Evolutionary conservation across 2,888 invertebrate genomes (phyloP).

Genomic region (Polyommatus icarus): DNA sequence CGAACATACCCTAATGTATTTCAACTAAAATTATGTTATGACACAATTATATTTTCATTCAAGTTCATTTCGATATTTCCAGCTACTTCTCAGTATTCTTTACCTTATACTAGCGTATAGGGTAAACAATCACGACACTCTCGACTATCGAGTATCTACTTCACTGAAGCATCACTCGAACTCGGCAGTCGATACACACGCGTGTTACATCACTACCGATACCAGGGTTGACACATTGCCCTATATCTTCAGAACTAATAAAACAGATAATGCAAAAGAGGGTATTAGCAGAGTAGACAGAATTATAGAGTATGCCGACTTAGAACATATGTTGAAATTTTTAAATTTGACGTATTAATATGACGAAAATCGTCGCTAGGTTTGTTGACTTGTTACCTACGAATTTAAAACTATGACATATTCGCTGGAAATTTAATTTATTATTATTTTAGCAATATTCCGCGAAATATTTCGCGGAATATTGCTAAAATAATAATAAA

Average conservation of each 20-base stretch:
- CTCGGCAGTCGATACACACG: neutral
- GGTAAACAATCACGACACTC: neutral
- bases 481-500: too few species aligned
- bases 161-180: conserved; percentile 1
- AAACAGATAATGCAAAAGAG: neutral
- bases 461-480: too few species aligned
- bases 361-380: too few species aligned
- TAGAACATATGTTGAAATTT: too few species aligned
- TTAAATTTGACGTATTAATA: too few species aligned
- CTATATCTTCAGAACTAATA: neutral
- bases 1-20: neutral
- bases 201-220: neutral
- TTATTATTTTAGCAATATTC: too few species aligned
- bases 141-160: neutral
- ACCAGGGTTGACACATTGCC: neutral
- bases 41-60: neutral
- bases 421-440: too few species aligned
- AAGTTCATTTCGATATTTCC: neutral
- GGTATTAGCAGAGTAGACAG: too few species aligned
- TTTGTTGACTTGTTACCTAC: too few species aligned
- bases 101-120: neutral
- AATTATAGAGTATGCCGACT: too few species aligned
- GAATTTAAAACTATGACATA: too few species aligned
- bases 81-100: neutral
- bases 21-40: neutral